Evolutionary conservation across 2,113 vertebrate species (phyloP).

Genomic region (Globicephala melas): DNA sequence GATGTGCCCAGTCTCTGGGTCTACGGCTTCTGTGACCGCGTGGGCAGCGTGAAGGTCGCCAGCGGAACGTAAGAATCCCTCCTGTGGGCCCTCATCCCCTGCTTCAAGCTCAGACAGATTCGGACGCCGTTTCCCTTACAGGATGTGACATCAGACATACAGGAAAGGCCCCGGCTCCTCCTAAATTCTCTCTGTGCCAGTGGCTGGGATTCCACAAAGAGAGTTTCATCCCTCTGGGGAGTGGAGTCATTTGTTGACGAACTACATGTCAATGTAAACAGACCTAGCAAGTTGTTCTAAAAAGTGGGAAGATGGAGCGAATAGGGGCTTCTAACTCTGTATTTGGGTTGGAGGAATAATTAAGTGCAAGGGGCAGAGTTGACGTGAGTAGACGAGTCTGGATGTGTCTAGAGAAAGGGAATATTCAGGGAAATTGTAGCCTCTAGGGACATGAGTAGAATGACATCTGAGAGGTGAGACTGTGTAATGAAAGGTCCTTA

Average conservation of each 20-base stretch:
- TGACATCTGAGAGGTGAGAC: background rate
- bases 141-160: fast-evolving
- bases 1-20: constrained; percentile 95
- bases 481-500: background rate
- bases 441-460: background rate
- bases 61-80: constrained; percentile 90
- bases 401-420: background rate
- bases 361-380: background rate
- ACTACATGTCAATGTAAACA: background rate
- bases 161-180: fast-evolving
- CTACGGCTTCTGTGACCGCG: constrained; percentile 93
- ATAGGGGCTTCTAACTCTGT: background rate
- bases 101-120: background rate
- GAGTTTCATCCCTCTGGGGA: background rate
- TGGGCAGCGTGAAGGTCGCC: constrained; percentile 94
- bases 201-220: background rate
- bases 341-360: background rate
- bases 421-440: background rate
- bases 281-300: background rate
- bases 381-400: too few relatives aligned
- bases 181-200: background rate
- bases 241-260: background rate
- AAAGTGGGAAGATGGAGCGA: background rate
- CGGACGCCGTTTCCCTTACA: fast-evolving
- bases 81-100: fast-evolving